Evolutionary conservation across 2,113 vertebrate genomes (phyloP).

Genomic region (Falcunculus frontatus): DNA sequence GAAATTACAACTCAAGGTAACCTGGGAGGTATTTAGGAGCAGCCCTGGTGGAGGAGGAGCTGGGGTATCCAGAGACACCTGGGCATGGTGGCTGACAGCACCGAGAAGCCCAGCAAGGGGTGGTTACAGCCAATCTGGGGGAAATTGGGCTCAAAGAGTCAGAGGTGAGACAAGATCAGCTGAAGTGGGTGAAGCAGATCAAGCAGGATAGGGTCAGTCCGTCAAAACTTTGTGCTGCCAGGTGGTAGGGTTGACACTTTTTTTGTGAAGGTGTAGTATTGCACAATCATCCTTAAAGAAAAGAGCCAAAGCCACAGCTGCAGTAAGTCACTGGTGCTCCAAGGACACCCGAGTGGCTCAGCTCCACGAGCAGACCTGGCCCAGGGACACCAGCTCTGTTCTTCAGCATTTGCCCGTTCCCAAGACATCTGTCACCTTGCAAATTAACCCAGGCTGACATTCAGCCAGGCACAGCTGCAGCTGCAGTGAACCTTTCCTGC

Average conservation of each 20-base stretch:
- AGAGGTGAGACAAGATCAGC: background rate
- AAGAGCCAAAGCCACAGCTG: background rate
- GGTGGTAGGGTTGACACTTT: background rate
- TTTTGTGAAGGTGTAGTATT: background rate
- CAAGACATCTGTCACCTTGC: background rate
- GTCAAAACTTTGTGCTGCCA: background rate
- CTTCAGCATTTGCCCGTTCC: background rate
- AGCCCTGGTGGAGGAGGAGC: background rate
- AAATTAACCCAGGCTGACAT: slow-evolving; percentile 15
- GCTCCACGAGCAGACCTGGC: background rate
- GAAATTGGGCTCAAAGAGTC: background rate
- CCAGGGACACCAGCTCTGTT: background rate
- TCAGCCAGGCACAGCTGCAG: background rate
- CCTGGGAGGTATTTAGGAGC: background rate
- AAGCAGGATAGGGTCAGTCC: background rate
- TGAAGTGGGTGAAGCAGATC: background rate
- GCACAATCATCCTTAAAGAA: background rate
- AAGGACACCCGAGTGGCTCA: background rate
- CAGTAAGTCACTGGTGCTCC: background rate
- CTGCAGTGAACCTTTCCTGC: background rate
- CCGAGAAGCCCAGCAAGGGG: background rate
- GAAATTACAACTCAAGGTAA: background rate
- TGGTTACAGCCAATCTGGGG: rapidly evolving
- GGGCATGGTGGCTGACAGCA: rapidly evolving
- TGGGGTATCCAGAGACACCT: background rate